Evolutionary conservation across 2,797 vertebrate genomes (phyloP).

Genomic region (Oophaga sylvatica): DNA sequence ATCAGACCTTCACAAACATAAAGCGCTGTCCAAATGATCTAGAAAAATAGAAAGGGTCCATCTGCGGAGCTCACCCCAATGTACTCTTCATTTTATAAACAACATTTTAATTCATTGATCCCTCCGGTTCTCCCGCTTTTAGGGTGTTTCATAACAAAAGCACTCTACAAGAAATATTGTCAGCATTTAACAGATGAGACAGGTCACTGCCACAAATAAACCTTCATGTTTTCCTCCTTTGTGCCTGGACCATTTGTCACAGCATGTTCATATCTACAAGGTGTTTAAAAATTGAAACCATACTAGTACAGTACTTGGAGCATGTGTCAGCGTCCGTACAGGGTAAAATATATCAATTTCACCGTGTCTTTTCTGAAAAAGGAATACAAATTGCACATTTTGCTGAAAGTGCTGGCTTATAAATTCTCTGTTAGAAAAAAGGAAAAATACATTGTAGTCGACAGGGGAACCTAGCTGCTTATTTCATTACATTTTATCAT

Average conservation of each 20-base stretch:
- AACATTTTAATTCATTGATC: constrained; percentile 32
- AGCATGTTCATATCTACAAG: constrained; percentile 42
- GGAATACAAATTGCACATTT: background rate
- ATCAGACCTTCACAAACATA: constrained; percentile 22
- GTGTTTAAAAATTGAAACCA: constrained; percentile 55
- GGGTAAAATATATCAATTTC: constrained; percentile 53
- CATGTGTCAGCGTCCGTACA: constrained; percentile 31
- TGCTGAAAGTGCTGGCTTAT: background rate
- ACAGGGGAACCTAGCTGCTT: background rate
- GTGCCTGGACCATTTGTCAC: constrained; percentile 52
- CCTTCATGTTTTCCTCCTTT: constrained; percentile 45
- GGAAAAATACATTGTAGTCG: background rate
- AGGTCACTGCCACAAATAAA: constrained; percentile 49
- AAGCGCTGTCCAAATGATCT: constrained; percentile 5
- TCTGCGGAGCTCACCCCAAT: background rate
- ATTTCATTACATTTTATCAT: background rate
- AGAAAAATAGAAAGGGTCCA: constrained; percentile 10
- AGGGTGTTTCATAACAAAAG: constrained; percentile 33
- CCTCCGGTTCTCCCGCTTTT: constrained; percentile 10
- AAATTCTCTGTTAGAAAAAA: background rate
- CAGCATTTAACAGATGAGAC: constrained; percentile 55
- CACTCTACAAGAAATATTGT: constrained; percentile 38
- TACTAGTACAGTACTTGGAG: constrained; percentile 37
- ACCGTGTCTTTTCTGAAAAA: constrained; percentile 22
- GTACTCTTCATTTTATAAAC: constrained; percentile 28